Evolutionary conservation across 1,140 invertebrate genomes (phyloP), one percentile per base, ranked within the genome.

Genomic region (Orius laevigatus): DNA sequence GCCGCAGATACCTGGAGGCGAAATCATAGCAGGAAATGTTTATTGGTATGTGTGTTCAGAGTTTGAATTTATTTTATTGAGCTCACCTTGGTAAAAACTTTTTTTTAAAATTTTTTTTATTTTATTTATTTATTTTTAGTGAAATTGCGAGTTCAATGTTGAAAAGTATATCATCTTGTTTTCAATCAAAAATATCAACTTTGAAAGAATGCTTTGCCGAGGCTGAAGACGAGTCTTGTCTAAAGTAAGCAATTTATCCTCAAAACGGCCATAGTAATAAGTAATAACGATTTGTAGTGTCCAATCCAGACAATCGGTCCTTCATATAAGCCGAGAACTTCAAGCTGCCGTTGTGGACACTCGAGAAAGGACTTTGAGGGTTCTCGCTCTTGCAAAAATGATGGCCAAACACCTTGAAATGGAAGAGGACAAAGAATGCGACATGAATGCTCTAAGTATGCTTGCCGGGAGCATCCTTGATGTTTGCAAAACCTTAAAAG

Each of bases 331-430:
- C 52, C 73, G 87, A 34, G 75, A 80, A 53, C 76, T 83, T 57
- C 87, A 90, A 65, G 69, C 70, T 46, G 65, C 88, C 54, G 84
- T 87, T 58, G 78, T 79, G 45, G 73, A 79, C 56, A 78, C 81
- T 54, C 70, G 83, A n/a, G 85, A 91, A 56, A 73, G 76, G 53
- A 70, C 81, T 34, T 70, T 86, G 14, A 85, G 84, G 59, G 78
- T 81, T 11, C 70, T 88, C 40, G 74, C 76, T 48, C 84, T 90
- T 63, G 78, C 79, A 12, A 86, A 82, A 62, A 76, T 73, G 46
- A 69, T 91, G n/a, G 72, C 70, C 44, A 73, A 75, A 51, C 78
- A 81, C 57, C 67, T 83, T 8, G 74, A 80, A 58, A 70, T 73
- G 49, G 70, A 68, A 58, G n/a, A n/a, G n/a, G 25, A 25, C 3